Percentiles rank a stretch among this genome's conserved stretches.
Evolutionary conservation across 2,888 invertebrate species (phyloP).

Genomic region (Anthrax anthrax): DNA sequence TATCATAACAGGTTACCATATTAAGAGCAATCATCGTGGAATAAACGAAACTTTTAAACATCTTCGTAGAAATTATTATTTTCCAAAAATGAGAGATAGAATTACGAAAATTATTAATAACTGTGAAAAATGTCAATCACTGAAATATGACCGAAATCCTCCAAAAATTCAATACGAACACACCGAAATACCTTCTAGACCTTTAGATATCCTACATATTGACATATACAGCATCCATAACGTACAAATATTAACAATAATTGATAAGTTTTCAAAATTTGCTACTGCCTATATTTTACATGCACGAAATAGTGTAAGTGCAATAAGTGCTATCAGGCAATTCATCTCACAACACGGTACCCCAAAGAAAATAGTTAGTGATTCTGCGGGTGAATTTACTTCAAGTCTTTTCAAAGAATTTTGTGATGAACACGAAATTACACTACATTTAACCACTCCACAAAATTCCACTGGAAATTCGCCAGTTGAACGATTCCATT

Average conservation of each 20-base stretch:
- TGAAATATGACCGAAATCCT: conserved; percentile 13
- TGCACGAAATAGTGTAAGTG: conserved; percentile 6
- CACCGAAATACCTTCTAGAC: conserved; percentile 11
- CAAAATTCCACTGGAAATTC: too few species aligned
- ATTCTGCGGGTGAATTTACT: conserved; percentile 9
- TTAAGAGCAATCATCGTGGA: conserved; percentile 5
- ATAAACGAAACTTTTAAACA: conserved; percentile 6
- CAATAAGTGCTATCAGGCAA: too few species aligned
- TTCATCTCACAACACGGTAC: conserved; percentile 6
- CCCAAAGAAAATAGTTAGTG: conserved; percentile 3
- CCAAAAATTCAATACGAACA: conserved; percentile 10
- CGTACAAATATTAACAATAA: conserved; percentile 6
- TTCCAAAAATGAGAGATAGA: conserved; percentile 8
- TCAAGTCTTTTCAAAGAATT: conserved; percentile 10
- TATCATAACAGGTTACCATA: conserved; percentile 4
- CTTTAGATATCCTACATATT: conserved; percentile 11
- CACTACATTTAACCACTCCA: too few species aligned
- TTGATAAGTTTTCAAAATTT: conserved; percentile 8
- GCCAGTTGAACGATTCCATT: too few species aligned
- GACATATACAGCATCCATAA: conserved; percentile 12
- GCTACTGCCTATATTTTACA: conserved; percentile 5
- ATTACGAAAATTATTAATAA: conserved; percentile 8
- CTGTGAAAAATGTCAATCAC: conserved; percentile 5
- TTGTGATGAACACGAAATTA: too few species aligned
- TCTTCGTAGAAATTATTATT: conserved; percentile 5